These are phyloP conservation scores for Dryobota labecula DNA, from an alignment of 2,888 invertebrate genomes.

Conservation along the genomic window DNA sequence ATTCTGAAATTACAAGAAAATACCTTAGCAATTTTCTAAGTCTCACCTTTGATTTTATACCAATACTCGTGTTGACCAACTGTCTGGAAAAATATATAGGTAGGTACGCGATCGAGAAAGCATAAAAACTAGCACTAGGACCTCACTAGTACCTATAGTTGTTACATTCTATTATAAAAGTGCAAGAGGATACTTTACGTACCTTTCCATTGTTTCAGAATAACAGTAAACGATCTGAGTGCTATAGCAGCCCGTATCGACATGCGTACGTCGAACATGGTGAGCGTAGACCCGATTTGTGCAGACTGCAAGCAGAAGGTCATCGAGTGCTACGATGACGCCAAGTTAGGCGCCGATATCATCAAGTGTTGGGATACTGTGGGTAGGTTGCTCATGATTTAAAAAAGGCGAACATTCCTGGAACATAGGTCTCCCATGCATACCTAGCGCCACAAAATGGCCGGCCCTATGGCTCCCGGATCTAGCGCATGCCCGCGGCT, in stretches of 20 bases:
- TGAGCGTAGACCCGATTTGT: constrained; percentile 81
- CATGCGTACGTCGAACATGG: constrained; percentile 80
- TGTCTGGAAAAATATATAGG: neutral
- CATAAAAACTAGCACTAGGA: neutral
- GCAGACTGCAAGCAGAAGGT: constrained; percentile 76
- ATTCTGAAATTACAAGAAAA: neutral
- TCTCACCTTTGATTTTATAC: neutral
- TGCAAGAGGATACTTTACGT: neutral
- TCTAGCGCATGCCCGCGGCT: too few species aligned
- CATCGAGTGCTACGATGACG: constrained; percentile 79
- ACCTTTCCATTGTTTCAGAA: constrained; percentile 66
- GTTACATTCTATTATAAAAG: neutral
- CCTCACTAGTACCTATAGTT: neutral
- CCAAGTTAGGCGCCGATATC: constrained; percentile 65
- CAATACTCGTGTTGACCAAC: neutral
- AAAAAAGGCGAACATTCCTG: neutral
- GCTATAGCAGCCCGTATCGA: constrained; percentile 80
- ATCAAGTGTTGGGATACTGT: constrained; percentile 81
- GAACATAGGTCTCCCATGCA: neutral
- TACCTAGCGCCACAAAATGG: neutral
- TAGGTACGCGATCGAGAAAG: neutral
- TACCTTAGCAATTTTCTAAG: neutral
- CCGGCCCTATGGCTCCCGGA: neutral
- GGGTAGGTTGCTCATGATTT: constrained; percentile 67
- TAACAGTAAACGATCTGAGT: constrained; percentile 80